Percentiles rank a stretch among this genome's conserved stretches.
Evolutionary conservation across 2,888 invertebrate species (phyloP).

Genomic region (Hipparchia semele): DNA sequence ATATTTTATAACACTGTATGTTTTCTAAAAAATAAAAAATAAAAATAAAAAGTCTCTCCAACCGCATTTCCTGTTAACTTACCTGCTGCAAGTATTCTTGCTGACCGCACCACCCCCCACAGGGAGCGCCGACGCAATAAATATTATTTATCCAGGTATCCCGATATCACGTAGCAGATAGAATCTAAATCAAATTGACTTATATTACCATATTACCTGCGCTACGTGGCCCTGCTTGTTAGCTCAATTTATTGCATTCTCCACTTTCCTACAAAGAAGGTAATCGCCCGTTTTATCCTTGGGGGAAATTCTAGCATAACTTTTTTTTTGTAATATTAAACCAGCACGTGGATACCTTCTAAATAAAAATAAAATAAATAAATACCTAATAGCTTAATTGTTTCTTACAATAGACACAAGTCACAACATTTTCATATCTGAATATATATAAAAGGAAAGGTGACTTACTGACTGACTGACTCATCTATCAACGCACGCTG

Average conservation of each 20-base stretch:
- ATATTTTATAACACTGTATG: too few relatives aligned
- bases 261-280: conserved; percentile 38
- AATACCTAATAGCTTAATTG: too few relatives aligned
- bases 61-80: neutral
- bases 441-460: too few relatives aligned
- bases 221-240: conserved; percentile 35
- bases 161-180: conserved; percentile 25
- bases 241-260: conserved; percentile 37
- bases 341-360: neutral
- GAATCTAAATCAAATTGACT: conserved; percentile 39
- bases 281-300: conserved; percentile 3
- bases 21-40: too few relatives aligned
- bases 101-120: neutral
- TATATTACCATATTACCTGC: conserved; percentile 37
- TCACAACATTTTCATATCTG: too few relatives aligned
- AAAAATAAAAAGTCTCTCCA: too few relatives aligned
- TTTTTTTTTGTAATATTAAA: neutral
- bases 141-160: conserved; percentile 19
- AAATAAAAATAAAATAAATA: too few relatives aligned
- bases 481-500: too few relatives aligned
- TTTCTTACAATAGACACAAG: too few relatives aligned
- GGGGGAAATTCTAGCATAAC: conserved; percentile 7
- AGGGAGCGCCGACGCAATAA: neutral
- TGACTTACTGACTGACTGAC: too few relatives aligned
- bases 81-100: neutral